Conservation (phyloP, 2,797 vertebrate genomes). For the Cephalopachus bancanus region DNA sequence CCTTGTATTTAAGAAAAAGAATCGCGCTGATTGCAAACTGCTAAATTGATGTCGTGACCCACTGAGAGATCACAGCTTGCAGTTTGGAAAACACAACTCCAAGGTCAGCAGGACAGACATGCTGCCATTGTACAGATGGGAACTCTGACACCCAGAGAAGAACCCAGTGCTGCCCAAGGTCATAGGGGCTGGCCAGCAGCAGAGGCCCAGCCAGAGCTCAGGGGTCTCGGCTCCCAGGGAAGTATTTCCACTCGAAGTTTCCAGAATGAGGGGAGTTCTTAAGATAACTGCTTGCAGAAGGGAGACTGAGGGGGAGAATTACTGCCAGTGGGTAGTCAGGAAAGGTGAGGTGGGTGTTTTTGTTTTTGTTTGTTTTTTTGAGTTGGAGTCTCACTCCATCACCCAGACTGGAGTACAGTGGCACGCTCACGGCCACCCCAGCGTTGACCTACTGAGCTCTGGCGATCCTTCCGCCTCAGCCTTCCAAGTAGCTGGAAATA, state of each 20-base stretch:
- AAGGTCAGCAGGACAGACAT: not conserved
- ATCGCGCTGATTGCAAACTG: not conserved
- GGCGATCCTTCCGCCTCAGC: no score
- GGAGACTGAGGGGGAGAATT: not conserved
- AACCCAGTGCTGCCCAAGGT: not conserved
- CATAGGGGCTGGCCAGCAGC: not conserved
- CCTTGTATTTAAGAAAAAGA: slow-evolving; percentile 10
- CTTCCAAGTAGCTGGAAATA: no score
- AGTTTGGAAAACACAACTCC: not conserved
- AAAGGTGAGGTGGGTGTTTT: not conserved
- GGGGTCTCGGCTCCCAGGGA: not conserved
- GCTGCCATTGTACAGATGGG: not conserved
- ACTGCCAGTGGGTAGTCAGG: not conserved
- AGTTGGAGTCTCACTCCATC: no score
- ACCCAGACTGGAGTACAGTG: no score
- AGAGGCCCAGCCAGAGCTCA: not conserved
- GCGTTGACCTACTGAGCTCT: no score
- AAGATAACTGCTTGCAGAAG: not conserved
- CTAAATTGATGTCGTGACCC: not conserved
- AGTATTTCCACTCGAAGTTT: not conserved
- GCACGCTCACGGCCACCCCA: no score
- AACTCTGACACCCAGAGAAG: not conserved
- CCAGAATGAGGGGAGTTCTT: not conserved
- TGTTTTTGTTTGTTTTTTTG: no score
- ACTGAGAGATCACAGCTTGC: not conserved